phyloP scores from a whole-genome alignment of 2,113 vertebrate species.

The Leucopsar rothschildi region DNA sequence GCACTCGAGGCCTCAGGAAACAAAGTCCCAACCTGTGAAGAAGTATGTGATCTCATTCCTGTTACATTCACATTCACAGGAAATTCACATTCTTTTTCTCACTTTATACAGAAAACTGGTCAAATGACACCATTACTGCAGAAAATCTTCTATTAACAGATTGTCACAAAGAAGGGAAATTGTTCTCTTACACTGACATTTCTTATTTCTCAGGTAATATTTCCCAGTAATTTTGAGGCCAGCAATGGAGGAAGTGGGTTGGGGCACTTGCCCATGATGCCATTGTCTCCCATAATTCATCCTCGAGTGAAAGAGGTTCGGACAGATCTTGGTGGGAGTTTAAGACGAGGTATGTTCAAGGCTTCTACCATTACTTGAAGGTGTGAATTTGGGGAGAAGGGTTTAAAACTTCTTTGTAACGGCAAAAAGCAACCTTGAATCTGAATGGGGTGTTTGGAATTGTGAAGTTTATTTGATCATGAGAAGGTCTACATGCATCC shows the following conservation, averaged over 20 bases:
- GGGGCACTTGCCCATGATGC: conserved; percentile 87
- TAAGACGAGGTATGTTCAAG: conserved; percentile 77
- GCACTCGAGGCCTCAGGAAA: conserved; percentile 78
- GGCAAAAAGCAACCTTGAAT: not conserved
- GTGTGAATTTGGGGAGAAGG: not conserved
- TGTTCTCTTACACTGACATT: not conserved
- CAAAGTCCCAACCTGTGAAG: conserved; percentile 91
- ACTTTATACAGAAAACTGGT: not conserved
- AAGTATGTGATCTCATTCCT: conserved; percentile 73
- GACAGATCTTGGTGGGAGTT: conserved; percentile 81
- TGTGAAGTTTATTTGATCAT: not conserved
- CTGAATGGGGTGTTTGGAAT: not conserved
- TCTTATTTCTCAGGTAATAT: conserved; percentile 84
- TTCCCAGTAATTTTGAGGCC: conserved; percentile 88
- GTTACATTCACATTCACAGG: not conserved
- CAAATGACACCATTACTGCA: not conserved
- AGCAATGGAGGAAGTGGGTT: conserved; percentile 73
- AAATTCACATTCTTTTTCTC: not conserved
- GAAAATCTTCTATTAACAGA: not conserved
- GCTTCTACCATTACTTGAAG: not conserved
- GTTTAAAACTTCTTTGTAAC: not conserved
- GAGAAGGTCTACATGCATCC: not conserved
- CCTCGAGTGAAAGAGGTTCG: conserved; percentile 95
- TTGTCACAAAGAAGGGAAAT: not conserved
- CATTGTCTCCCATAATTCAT: conserved; percentile 91